These are phyloP conservation scores for Hoplostethus mediterraneus DNA, from an alignment of 2,797 vertebrate species.

Conservation along the genomic window DNA sequence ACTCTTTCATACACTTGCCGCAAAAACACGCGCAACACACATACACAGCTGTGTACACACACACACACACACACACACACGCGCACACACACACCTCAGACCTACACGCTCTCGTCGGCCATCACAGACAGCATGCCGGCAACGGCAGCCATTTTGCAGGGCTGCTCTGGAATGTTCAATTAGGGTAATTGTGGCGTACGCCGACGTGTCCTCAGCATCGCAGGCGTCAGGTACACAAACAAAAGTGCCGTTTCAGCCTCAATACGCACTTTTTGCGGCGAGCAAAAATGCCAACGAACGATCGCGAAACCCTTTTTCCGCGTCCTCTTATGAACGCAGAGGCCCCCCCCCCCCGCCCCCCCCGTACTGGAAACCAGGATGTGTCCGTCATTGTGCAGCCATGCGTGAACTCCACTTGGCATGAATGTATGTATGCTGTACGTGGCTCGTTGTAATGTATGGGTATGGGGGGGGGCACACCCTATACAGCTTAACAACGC, in stretches of 20 bases:
- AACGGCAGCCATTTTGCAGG: conserved; percentile 83
- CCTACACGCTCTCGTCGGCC: conserved; percentile 78
- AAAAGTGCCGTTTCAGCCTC: conserved; percentile 9
- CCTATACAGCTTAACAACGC: conserved; percentile 72
- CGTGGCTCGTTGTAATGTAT: conserved; percentile 45
- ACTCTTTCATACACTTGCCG: conserved; percentile 45
- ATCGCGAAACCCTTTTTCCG: conserved; percentile 1
- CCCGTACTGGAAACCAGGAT: not conserved
- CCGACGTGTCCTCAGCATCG: conserved; percentile 26
- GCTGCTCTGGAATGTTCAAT: conserved; percentile 79
- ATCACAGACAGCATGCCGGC: conserved; percentile 78
- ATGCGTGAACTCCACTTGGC: conserved; percentile 59
- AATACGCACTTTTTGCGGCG: too few species aligned
- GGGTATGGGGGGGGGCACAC: conserved; percentile 63
- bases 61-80: conserved; percentile 70
- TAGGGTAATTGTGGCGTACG: conserved; percentile 73
- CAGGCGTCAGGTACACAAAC: conserved; percentile 15
- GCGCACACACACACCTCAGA: conserved; percentile 64
- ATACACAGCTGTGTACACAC: conserved; percentile 23
- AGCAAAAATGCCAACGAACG: conserved; percentile 10
- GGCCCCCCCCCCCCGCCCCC: conserved; percentile 54
- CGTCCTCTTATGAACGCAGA: conserved; percentile 11
- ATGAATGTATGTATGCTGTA: conserved; percentile 50
- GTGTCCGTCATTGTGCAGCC: conserved; percentile 56
- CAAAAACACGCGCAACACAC: conserved; percentile 26